Percentiles rank a stretch among this genome's conserved stretches.
Evolutionary conservation across 1,140 invertebrate species (phyloP).

Genomic region (Drosophila baimaii): DNA sequence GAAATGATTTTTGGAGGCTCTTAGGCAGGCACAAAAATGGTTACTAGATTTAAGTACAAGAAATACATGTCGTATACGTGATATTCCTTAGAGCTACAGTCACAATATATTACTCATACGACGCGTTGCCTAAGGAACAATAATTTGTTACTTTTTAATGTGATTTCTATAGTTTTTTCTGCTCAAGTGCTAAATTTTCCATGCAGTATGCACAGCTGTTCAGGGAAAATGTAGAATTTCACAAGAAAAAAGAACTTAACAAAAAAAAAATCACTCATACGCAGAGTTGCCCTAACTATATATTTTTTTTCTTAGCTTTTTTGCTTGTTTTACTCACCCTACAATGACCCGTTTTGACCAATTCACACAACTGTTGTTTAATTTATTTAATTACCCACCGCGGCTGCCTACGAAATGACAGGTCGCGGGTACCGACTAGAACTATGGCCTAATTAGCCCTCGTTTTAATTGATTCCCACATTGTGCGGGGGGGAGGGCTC

Average conservation of each 20-base stretch:
- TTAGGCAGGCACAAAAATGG: not conserved
- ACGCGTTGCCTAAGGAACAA: too few relatives aligned
- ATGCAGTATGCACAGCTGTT: too few relatives aligned
- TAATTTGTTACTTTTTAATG: too few relatives aligned
- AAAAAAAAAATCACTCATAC: not conserved
- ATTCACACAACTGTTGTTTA: not conserved
- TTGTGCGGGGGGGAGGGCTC: too few relatives aligned
- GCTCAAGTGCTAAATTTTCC: too few relatives aligned
- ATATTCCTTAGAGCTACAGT: too few relatives aligned
- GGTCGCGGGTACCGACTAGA: not conserved
- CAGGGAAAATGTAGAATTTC: too few relatives aligned
- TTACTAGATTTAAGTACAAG: not conserved
- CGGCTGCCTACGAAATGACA: not conserved
- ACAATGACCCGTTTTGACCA: not conserved
- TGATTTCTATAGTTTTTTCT: too few relatives aligned
- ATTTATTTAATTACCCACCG: not conserved
- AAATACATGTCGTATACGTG: too few relatives aligned
- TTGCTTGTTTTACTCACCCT: not conserved
- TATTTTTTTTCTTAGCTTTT: too few relatives aligned
- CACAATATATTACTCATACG: too few relatives aligned
- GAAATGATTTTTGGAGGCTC: constrained; percentile 5
- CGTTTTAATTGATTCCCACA: constrained; percentile 25
- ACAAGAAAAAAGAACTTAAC: too few relatives aligned
- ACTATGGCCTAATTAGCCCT: constrained; percentile 9
- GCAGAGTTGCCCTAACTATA: not conserved